phyloP scores from a whole-genome alignment of 1,140 invertebrate genomes.

The Idris sp. region DNA sequence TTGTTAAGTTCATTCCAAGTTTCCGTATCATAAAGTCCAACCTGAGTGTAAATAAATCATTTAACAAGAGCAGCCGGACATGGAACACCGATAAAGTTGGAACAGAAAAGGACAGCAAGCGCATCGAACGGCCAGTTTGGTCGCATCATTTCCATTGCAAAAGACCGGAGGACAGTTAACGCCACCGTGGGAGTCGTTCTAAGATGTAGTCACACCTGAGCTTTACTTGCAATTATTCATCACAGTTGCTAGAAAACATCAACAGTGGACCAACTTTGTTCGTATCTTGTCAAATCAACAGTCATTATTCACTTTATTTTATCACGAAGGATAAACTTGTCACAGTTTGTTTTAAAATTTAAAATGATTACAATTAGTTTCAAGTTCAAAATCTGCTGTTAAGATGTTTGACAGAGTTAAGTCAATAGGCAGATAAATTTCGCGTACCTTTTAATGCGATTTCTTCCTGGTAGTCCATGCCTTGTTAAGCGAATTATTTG shows the following conservation, averaged over 20 bases:
- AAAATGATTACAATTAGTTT: too few species aligned
- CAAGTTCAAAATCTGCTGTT: too few species aligned
- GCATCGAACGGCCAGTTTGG: constrained; percentile 31
- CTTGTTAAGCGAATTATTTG: constrained; percentile 35
- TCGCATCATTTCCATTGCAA: constrained; percentile 33
- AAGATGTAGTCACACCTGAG: constrained; percentile 39
- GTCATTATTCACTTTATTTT: neutral
- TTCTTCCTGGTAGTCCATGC: constrained; percentile 24
- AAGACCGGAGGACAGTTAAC: constrained; percentile 32
- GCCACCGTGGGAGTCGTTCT: constrained; percentile 39
- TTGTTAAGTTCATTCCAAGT: too few species aligned
- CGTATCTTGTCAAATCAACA: neutral
- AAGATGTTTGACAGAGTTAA: too few species aligned
- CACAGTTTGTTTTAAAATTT: too few species aligned
- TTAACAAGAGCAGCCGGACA: neutral
- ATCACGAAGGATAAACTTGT: too few species aligned
- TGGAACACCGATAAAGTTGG: constrained; percentile 5
- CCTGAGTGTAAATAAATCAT: constrained; percentile 4
- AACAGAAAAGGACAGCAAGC: constrained; percentile 1
- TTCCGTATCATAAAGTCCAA: too few species aligned
- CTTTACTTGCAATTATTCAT: constrained; percentile 17
- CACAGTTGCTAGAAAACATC: constrained; percentile 2
- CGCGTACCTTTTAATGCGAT: constrained; percentile 37
- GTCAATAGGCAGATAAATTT: constrained; percentile 25
- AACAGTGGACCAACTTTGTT: neutral